These are phyloP conservation scores for Takifugu bimaculatus DNA, from an alignment of 2,113 vertebrate species.

Conservation along the genomic window DNA sequence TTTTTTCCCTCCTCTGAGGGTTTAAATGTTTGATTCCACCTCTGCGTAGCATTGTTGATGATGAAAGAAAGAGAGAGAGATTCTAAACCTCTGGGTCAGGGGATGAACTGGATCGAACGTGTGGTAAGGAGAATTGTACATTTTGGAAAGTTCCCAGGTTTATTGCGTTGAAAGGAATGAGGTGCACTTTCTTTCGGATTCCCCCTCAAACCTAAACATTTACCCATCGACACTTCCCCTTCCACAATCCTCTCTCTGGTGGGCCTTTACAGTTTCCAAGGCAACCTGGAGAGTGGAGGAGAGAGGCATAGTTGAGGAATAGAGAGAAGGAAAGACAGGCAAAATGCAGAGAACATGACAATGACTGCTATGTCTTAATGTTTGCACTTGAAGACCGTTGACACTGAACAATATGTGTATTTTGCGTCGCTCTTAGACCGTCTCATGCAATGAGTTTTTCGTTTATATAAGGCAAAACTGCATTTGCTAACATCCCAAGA, in stretches of 20 bases:
- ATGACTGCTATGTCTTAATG: too few species aligned
- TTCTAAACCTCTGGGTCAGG: neutral
- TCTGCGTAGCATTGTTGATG: neutral
- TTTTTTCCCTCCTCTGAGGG: neutral
- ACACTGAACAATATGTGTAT: too few species aligned
- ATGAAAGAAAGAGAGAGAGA: neutral
- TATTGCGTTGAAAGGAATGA: conserved; percentile 12
- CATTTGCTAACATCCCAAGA: too few species aligned
- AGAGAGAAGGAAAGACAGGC: neutral
- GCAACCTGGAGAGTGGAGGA: conserved; percentile 63
- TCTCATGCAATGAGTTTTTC: too few species aligned
- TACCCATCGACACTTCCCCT: conserved; percentile 41
- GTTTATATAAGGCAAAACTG: too few species aligned
- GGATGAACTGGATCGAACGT: neutral
- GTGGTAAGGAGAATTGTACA: neutral
- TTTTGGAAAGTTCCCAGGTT: neutral
- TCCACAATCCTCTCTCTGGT: conserved; percentile 52
- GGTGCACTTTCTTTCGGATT: conserved; percentile 15
- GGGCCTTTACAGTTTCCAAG: conserved; percentile 73
- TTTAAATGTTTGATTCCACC: too few species aligned
- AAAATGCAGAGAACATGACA: conserved; percentile 21
- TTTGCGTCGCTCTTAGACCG: too few species aligned
- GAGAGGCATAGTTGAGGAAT: conserved; percentile 18
- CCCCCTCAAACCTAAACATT: conserved; percentile 36
- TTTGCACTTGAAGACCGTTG: too few species aligned